phyloP scores from a whole-genome alignment of 2,113 vertebrate genomes.

The Xenus cinereus region DNA sequence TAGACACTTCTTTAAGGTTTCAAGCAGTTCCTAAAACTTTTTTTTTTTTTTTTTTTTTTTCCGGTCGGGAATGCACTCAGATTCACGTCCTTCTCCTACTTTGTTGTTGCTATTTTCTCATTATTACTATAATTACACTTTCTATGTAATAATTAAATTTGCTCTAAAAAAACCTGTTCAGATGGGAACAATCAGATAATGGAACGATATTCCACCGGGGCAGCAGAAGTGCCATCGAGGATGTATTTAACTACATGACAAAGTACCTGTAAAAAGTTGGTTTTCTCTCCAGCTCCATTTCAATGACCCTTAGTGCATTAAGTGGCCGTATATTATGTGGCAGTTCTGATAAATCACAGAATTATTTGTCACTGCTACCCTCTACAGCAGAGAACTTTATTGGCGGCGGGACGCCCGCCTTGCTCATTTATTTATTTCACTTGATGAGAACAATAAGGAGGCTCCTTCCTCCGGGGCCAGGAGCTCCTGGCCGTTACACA shows the following conservation, averaged over 20 bases:
- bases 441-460: neutral
- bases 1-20: neutral
- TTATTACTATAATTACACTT: neutral
- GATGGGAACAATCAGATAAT: neutral
- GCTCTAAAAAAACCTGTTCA: neutral
- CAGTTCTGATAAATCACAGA: neutral
- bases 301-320: neutral
- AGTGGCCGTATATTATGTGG: neutral
- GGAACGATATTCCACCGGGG: neutral
- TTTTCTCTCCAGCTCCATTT: neutral
- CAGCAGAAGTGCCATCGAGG: neutral
- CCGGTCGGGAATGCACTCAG: neutral
- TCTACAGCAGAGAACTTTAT: neutral
- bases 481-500: neutral
- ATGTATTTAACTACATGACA: neutral
- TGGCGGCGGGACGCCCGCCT: neutral
- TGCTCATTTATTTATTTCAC: neutral
- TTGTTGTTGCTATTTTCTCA: neutral
- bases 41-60: neutral
- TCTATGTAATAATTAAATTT: neutral
- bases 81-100: neutral
- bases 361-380: neutral
- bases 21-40: neutral
- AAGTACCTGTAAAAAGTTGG: neutral
- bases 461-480: neutral